Percentiles rank a stretch among this genome's conserved stretches.
Evolutionary conservation across 2,797 vertebrate genomes (phyloP).

Genomic region (Synaphobranchus kaupii): DNA sequence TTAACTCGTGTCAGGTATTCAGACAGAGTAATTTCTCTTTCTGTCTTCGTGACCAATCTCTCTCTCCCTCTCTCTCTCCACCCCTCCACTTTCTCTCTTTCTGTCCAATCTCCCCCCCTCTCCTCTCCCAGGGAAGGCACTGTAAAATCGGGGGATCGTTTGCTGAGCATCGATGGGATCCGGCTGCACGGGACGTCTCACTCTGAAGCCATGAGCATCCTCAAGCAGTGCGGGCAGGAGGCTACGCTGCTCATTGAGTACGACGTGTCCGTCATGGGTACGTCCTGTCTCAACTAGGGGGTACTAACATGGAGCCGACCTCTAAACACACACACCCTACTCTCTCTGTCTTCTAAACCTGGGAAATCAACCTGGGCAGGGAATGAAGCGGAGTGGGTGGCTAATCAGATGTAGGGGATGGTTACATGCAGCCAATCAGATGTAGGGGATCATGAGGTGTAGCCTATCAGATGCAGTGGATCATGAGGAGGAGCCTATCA

Average conservation of each 20-base stretch:
- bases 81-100: neutral
- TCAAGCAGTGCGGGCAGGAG: slow-evolving; percentile 96
- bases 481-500: no score
- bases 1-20: no score
- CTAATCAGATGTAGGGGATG: no score
- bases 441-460: no score
- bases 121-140: slow-evolving; percentile 85
- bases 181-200: slow-evolving; percentile 90
- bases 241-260: slow-evolving; percentile 93
- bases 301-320: neutral
- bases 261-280: slow-evolving; percentile 97
- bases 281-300: slow-evolving; percentile 45
- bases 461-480: no score
- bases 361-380: no score
- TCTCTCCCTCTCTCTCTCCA: neutral
- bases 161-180: slow-evolving; percentile 95
- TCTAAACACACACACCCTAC: neutral
- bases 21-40: no score
- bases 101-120: neutral
- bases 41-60: neutral
- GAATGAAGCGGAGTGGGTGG: no score
- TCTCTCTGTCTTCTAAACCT: no score
- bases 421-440: no score
- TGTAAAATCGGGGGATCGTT: slow-evolving; percentile 88
- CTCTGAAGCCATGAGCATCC: slow-evolving; percentile 93